Conservation (phyloP, 2,888 invertebrate genomes). For the Pycnomerus fuliginosus region DNA sequence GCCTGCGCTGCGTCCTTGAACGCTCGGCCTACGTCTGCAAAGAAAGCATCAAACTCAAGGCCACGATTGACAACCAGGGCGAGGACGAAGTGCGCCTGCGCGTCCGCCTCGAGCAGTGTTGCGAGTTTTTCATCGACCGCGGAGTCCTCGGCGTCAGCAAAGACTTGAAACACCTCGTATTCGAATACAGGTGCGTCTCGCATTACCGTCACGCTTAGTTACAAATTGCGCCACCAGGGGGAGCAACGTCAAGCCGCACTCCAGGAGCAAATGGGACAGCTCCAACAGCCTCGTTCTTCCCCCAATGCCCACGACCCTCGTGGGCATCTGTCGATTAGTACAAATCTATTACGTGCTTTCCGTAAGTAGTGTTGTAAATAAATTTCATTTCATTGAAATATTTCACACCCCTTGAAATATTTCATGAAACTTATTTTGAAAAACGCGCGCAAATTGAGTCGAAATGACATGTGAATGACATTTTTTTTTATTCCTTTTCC, state of each 20-base stretch:
- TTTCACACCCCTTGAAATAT: too few species aligned
- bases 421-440: too few species aligned
- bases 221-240: constrained; percentile 49
- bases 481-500: too few species aligned
- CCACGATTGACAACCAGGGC: constrained; percentile 68
- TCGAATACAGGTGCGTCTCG: constrained; percentile 60
- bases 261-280: constrained; percentile 66
- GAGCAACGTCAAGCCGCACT: constrained; percentile 62
- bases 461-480: too few species aligned
- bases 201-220: neutral
- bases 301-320: constrained; percentile 71
- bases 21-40: constrained; percentile 74
- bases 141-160: constrained; percentile 72
- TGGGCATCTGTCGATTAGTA: constrained; percentile 67
- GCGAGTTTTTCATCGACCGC: constrained; percentile 74
- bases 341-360: constrained; percentile 71
- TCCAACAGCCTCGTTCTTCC: constrained; percentile 67
- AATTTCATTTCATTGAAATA: too few species aligned
- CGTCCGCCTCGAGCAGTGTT: constrained; percentile 59
- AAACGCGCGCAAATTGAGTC: too few species aligned
- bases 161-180: constrained; percentile 65
- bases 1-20: constrained; percentile 66
- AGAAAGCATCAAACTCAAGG: constrained; percentile 67
- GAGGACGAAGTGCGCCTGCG: constrained; percentile 47
- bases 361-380: constrained; percentile 52